Evolutionary conservation across 2,113 vertebrate species (phyloP), one percentile per base, ranked within the genome.

Genomic region (Dendropsophus ebraccatus): DNA sequence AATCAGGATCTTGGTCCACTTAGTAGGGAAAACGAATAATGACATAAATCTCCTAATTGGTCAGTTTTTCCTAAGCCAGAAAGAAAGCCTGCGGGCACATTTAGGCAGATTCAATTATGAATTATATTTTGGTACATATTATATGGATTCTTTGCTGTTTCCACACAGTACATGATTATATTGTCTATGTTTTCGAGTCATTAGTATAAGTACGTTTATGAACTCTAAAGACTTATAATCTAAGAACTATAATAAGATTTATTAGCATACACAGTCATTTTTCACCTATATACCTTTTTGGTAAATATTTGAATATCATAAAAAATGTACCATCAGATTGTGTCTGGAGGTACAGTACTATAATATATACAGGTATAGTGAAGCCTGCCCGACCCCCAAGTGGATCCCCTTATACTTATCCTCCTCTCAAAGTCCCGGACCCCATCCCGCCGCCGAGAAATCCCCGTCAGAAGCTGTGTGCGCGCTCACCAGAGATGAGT

Each of bases 21-120:
- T 32, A 52, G 74, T 52, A 11, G 25, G 17, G 50, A 30, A 77
- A 25, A 30, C 1, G 74, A 77, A 14, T 30, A 76, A 76, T 76
- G 73, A 50, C 73, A 76, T 28, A 76, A 76, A 76, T 76, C 73
- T 76, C 25, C 25, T 76, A 76, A 76, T 50, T 76, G 41, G 73
- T 49, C 73, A 50, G 23, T 50, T 50, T 28, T 75, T 28, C 16
- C 41, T 28, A 21, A 14, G 47, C 14, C n/a, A 49, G 47, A 76
- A 17, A 76, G 70, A 28, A 30, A 76, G 73, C 45, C 47, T 50
- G 25, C 14, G 16, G 73, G 73, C 25, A 76, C 47, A 28, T 76
- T 75, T 76, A 52, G 28, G 45, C n/a, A 50, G 14, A 50, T 28
- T 76, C n/a, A 28, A 13, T n/a, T 50, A 17, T 30, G 16, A 76